phyloP scores from a whole-genome alignment of 2,797 vertebrate species.

The Tiaroga cobitis region DNA sequence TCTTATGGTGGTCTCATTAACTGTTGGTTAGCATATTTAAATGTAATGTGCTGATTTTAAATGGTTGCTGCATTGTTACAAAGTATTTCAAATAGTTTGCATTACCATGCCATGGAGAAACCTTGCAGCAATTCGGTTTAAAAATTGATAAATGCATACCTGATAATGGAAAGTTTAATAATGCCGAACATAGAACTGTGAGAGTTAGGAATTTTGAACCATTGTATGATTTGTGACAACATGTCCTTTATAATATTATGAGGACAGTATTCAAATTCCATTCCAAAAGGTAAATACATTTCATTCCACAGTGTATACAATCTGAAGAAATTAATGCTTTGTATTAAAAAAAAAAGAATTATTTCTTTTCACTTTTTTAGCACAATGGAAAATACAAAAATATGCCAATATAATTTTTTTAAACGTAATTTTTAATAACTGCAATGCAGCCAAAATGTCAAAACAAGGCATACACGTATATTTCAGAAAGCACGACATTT shows the following conservation, averaged over 20 bases:
- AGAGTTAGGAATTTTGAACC: neutral
- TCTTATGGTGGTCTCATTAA: neutral
- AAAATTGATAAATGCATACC: neutral
- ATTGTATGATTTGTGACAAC: neutral
- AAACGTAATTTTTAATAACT: neutral
- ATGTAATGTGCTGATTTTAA: neutral
- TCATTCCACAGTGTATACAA: neutral
- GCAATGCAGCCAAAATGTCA: neutral
- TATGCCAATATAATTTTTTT: neutral
- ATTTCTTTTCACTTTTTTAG: no score
- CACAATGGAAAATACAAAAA: neutral
- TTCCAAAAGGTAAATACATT: neutral
- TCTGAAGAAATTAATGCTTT: neutral
- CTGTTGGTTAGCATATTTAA: neutral
- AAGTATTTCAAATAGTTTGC: neutral
- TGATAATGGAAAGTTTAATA: neutral
- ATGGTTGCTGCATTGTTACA: neutral
- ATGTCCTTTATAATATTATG: neutral
- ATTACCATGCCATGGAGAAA: neutral
- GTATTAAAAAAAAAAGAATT: neutral
- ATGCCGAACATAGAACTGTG: neutral
- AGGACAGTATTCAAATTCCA: neutral
- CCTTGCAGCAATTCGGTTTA: neutral
- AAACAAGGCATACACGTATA: neutral
- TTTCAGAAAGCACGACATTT: neutral